phyloP scores from a whole-genome alignment of 2,888 invertebrate species.

The Pseudococcus longispinus region DNA sequence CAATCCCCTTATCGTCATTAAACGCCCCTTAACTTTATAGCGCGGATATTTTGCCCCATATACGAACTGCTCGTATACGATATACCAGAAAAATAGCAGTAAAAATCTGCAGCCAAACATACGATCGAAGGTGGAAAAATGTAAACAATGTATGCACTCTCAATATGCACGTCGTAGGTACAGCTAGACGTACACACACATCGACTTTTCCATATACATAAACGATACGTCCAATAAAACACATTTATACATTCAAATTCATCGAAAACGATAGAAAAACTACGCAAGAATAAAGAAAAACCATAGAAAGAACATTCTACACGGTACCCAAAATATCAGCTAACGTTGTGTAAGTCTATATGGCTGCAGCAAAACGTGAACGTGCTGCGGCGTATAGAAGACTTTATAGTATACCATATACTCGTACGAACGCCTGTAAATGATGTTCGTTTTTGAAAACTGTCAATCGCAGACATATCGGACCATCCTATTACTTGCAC shows the following conservation, averaged over 20 bases:
- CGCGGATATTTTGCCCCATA: background rate
- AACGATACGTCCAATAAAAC: too few relatives aligned
- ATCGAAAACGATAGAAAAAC: background rate
- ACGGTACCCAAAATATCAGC: background rate
- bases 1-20: constrained; percentile 55
- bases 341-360: background rate
- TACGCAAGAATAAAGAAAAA: background rate
- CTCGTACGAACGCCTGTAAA: constrained; percentile 43
- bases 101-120: too few relatives aligned
- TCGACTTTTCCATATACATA: too few relatives aligned
- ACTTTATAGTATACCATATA: background rate
- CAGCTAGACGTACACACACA: too few relatives aligned
- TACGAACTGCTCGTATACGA: background rate
- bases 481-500: constrained; percentile 55
- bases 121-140: too few relatives aligned
- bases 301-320: constrained; percentile 21
- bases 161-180: too few relatives aligned
- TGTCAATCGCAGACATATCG: constrained; percentile 55
- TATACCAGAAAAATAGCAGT: too few relatives aligned
- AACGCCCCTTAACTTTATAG: constrained; percentile 33
- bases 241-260: too few relatives aligned
- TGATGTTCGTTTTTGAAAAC: constrained; percentile 56
- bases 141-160: too few relatives aligned
- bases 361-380: background rate
- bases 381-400: background rate